Conservation (phyloP, 64 coral and sea anemone genomes). For the Montipora sp. region DNA sequence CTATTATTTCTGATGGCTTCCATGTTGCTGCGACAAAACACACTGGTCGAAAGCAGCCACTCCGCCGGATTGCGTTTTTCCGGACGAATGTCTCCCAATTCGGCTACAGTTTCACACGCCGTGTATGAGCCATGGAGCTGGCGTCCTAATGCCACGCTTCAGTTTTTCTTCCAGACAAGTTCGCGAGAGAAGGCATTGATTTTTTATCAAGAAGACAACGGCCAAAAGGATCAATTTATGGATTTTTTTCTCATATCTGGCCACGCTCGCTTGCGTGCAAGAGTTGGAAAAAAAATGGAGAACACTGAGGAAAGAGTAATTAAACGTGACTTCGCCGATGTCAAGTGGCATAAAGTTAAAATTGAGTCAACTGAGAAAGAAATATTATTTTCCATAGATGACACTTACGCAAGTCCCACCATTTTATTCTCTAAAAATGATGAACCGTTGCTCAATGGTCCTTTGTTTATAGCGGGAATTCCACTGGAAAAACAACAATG, state of each 20-base stretch:
- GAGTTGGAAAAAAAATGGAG: neutral
- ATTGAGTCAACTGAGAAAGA: conserved; percentile 7
- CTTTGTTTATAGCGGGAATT: conserved; percentile 13
- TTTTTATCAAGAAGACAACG: conserved; percentile 8
- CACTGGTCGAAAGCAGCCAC: neutral
- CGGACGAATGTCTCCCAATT: neutral
- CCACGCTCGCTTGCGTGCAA: neutral
- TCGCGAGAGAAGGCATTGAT: neutral
- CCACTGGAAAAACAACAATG: neutral
- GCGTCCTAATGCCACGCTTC: conserved; percentile 26
- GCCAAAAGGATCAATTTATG: neutral
- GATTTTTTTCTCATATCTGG: neutral
- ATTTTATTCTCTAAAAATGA: neutral
- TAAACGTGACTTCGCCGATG: conserved; percentile 9
- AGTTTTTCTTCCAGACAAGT: conserved; percentile 22
- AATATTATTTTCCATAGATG: conserved; percentile 9
- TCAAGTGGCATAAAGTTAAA: conserved; percentile 15
- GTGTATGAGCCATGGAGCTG: conserved; percentile 35
- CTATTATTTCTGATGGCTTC: neutral
- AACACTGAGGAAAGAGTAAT: neutral
- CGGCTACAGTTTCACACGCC: neutral
- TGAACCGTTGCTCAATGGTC: neutral
- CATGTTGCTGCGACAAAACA: neutral
- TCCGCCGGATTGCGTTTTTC: neutral
- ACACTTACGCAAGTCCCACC: neutral